Evolutionary conservation across 1,140 invertebrate genomes (phyloP), one percentile per base, ranked within the genome.

Genomic region (Brachionus plicatilis): DNA sequence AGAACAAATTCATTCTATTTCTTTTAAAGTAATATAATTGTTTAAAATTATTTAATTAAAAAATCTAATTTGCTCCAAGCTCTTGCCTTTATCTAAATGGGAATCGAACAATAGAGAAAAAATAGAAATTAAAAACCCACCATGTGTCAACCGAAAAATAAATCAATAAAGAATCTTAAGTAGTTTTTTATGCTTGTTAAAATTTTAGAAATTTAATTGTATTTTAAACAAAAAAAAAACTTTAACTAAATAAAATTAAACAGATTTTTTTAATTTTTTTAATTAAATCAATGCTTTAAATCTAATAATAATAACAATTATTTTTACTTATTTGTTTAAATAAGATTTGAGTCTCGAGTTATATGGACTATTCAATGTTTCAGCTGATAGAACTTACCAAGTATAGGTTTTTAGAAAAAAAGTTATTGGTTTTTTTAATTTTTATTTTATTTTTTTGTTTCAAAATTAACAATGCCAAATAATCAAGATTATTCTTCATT

Each of bases 1-100:
- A 82, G 66, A 65, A 37, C n/a, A 33, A 56, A 82, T 68, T 11
- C 79, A 82, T 37, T 82, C 79, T 1, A 68, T 82, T 47, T 82
- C 79, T 27, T 82, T 65, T 82, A 60, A 45, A 68, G 79, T 82
- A 65, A 50, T 29, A 12, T 37, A 70, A 37, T 29, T n/a, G 3
- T 37, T 37, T 7, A 70, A 37, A 70, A 41, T 45, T 17, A 41
- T 45, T 17, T 17, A 12, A 43, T 41, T 37, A 37, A 41, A 72
- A 43, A 72, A 17, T 20, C 3, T 43, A 45, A 41, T 47, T 72
- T 17, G 14, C 33, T 43, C 6, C 43, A 72, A 72, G 68, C 68
- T 72, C 3, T 20, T 72, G 24, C 72, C 45, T 50, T 33, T 76
- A 27, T 50, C 72, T 24, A 76, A 47, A 27, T 76, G 20, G 43